A percentile compares a stretch with the other conserved stretches of the same genome.
These are phyloP conservation scores for Therioaphis trifolii DNA, from an alignment of 2,888 invertebrate genomes.

Conservation along the genomic window DNA sequence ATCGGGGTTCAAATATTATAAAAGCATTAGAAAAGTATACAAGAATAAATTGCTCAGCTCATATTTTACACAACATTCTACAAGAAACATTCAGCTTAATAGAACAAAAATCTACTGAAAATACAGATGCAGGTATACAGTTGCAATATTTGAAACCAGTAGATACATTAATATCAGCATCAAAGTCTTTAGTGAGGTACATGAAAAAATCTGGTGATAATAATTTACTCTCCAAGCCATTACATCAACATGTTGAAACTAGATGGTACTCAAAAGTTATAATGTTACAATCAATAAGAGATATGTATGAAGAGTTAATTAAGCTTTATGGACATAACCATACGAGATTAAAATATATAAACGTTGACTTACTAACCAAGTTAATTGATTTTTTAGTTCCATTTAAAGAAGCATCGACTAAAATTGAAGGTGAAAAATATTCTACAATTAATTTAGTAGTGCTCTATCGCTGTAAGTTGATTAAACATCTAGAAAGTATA, in stretches of 20 bases:
- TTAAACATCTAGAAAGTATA: neutral
- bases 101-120: neutral
- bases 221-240: too few species aligned
- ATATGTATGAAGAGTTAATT: neutral
- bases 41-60: neutral
- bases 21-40: neutral
- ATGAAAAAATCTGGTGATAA: too few species aligned
- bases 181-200: slow-evolving; percentile 3
- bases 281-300: slow-evolving; percentile 29
- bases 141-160: slow-evolving; percentile 22
- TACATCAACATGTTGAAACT: slow-evolving; percentile 17
- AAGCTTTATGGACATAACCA: slow-evolving; percentile 18
- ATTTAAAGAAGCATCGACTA: slow-evolving; percentile 20
- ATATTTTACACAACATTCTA: slow-evolving; percentile 1
- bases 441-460: neutral
- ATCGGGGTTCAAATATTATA: neutral
- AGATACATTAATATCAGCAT: slow-evolving; percentile 22
- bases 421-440: slow-evolving; percentile 32
- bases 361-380: slow-evolving; percentile 7
- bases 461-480: neutral
- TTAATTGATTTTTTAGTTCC: slow-evolving; percentile 31
- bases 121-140: neutral
- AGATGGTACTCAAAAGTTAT: slow-evolving; percentile 21
- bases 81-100: neutral
- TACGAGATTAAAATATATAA: slow-evolving; percentile 18